phyloP scores from a whole-genome alignment of 2,797 vertebrate genomes.

The Mormyrus hasselquistii region DNA sequence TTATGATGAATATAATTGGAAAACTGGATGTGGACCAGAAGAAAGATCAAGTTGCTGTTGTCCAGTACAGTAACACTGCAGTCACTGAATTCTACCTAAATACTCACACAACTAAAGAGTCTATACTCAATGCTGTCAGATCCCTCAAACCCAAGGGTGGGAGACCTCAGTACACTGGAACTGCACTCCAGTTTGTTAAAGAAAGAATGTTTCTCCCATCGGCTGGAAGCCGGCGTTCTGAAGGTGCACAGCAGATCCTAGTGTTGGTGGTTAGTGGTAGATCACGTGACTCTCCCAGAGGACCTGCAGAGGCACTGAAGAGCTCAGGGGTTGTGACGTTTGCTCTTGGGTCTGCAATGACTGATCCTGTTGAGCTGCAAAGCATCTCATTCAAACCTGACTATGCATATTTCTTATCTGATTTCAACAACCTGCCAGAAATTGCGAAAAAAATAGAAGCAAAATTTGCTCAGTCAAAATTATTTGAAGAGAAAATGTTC shows the following conservation, averaged over 20 bases:
- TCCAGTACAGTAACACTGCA: constrained; percentile 62
- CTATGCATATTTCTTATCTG: constrained; percentile 45
- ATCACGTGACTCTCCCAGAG: constrained; percentile 60
- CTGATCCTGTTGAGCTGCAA: constrained; percentile 52
- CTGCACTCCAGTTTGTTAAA: constrained; percentile 57
- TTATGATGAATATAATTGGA: constrained; percentile 52
- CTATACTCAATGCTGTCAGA: constrained; percentile 45
- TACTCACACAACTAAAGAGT: constrained; percentile 47
- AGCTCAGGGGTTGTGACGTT: constrained; percentile 49
- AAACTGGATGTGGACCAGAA: constrained; percentile 51
- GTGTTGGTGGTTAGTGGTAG: constrained; percentile 55
- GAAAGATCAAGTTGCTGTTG: constrained; percentile 60
- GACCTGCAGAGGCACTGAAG: constrained; percentile 53
- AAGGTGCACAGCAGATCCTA: constrained; percentile 55
- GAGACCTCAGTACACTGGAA: constrained; percentile 56
- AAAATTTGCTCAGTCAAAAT: constrained; percentile 37
- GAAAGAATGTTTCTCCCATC: constrained; percentile 49
- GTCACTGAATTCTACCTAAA: constrained; percentile 54
- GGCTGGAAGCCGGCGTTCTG: constrained; percentile 42
- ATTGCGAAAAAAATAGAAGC: constrained; percentile 46
- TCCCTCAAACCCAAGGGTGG: constrained; percentile 59
- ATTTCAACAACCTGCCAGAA: constrained; percentile 49
- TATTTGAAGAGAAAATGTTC: constrained; percentile 29
- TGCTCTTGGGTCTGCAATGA: constrained; percentile 53
- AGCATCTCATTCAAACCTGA: constrained; percentile 48